phyloP scores from a whole-genome alignment of 2,888 invertebrate genomes.

The Cacoxenus indagator region DNA sequence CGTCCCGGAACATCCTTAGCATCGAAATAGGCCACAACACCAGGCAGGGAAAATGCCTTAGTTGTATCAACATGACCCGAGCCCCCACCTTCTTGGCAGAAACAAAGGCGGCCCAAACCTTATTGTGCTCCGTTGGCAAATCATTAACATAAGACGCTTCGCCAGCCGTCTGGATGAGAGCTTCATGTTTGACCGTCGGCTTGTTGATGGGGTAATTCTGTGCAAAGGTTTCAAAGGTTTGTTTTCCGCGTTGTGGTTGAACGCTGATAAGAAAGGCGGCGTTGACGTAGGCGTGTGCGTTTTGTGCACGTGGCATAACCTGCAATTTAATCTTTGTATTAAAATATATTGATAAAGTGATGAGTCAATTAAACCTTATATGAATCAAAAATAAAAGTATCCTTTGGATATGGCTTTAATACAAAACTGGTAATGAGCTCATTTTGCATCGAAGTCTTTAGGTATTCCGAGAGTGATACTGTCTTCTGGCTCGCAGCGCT shows the following conservation, averaged over 20 bases:
- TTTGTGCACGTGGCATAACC: slow-evolving; percentile 82
- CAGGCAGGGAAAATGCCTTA: slow-evolving; percentile 75
- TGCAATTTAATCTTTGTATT: slow-evolving; percentile 14
- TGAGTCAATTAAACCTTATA: slow-evolving; percentile 73
- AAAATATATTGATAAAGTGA: not conserved
- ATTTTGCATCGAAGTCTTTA: slow-evolving; percentile 72
- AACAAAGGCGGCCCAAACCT: slow-evolving; percentile 77
- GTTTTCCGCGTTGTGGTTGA: slow-evolving; percentile 77
- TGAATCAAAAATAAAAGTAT: slow-evolving; percentile 73
- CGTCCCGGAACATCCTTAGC: slow-evolving; percentile 80
- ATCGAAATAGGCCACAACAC: slow-evolving; percentile 76
- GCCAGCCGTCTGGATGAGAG: slow-evolving; percentile 77
- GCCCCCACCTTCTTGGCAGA: slow-evolving; percentile 74
- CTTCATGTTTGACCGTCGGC: slow-evolving; percentile 81
- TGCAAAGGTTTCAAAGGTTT: slow-evolving; percentile 78
- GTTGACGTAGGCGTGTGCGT: slow-evolving; percentile 82
- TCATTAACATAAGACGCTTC: slow-evolving; percentile 85
- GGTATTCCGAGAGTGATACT: slow-evolving; percentile 57
- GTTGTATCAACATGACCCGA: slow-evolving; percentile 74
- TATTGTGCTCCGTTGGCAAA: slow-evolving; percentile 74
- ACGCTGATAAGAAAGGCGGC: slow-evolving; percentile 79
- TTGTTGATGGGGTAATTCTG: slow-evolving; percentile 82
- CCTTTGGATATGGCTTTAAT: slow-evolving; percentile 72
- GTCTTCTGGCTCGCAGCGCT: slow-evolving; percentile 27
- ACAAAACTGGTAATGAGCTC: slow-evolving; percentile 76